Percentiles rank a stretch among this genome's conserved stretches.
phyloP scores from a whole-genome alignment of 2,113 vertebrate species.

The Eolophus roseicapilla region DNA sequence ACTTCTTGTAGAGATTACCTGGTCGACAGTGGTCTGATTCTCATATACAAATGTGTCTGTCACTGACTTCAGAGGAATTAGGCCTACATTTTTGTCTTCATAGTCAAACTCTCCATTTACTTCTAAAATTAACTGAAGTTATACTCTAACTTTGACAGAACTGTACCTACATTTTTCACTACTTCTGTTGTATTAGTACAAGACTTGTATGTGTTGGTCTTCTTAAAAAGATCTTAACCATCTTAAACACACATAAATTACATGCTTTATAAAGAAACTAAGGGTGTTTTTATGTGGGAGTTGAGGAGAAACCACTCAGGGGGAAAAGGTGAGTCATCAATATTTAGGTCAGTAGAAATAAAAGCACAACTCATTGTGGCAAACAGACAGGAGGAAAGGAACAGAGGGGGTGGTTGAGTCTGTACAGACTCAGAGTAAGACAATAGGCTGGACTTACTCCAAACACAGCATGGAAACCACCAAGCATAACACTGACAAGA shows the following conservation, averaged over 20 bases:
- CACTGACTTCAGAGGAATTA: not conserved
- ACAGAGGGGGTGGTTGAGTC: not conserved
- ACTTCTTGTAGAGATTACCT: not conserved
- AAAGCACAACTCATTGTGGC: not conserved
- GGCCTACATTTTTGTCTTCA: not conserved
- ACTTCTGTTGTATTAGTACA: not conserved
- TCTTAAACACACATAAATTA: not conserved
- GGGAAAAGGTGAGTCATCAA: not conserved
- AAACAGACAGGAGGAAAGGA: not conserved
- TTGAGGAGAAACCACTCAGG: not conserved
- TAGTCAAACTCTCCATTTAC: not conserved
- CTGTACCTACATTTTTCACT: not conserved
- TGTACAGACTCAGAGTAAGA: not conserved
- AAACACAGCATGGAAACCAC: not conserved
- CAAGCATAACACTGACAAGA: not conserved
- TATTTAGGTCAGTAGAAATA: not conserved
- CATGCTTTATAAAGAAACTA: not conserved
- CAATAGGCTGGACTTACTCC: not conserved
- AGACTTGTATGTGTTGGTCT: not conserved
- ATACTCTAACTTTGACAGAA: not conserved
- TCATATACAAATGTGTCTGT: not conserved
- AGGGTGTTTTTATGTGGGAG: not conserved
- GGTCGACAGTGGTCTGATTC: not conserved
- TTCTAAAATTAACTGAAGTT: not conserved
- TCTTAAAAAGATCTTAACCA: not conserved